Evolutionary conservation across 2,888 invertebrate genomes (phyloP), one percentile per base, ranked within the genome.

Genomic region (Zaprionus lineosus): DNA sequence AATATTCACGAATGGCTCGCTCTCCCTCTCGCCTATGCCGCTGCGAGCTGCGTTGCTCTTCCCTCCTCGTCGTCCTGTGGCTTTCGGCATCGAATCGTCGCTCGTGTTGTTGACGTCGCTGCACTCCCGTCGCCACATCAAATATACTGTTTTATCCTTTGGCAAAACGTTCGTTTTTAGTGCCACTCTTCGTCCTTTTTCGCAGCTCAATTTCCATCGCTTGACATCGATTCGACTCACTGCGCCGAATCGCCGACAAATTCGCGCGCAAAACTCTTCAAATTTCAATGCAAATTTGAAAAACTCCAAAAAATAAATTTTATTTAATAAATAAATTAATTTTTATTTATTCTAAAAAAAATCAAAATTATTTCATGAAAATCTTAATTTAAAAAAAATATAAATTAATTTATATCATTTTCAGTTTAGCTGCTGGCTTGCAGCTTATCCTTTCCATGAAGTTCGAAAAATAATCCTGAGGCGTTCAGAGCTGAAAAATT

Each of bases 1-100:
- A 86, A 84, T 79, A 86, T 87, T 87, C 68, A 86, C 84, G 86
- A 86, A 86, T 86, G 74, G 57, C 40, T 74, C 77, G 86, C 82
- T 74, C 86, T 85, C 87, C 67, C 75, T 85, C 86, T 72, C 84
- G 56, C 87, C 41, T 51, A 62, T 66, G 66, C 64, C 66, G 33
- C 37, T 33, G 39, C 43, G 47, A 59, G 34, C 39, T 40, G 53
- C 43, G 40, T 51, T 57, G 52, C 70, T 74, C 64, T 70, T 53
- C 60, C 57, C 61, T 46, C 44, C 43, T 39, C 60, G 39, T 55
- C 55, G 55, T 36, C 55, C 31, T 26, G 33, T 36, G 34, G 31
- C 52, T 46, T 50, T 41, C 48, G 39, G 40, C 48, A 14, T 55
- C 31, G 24, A n/a, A n/a, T 59, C 48, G 33, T 36, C 29, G 11